A percentile compares a stretch with the other conserved stretches of the same genome.
Conservation (phyloP, 1,140 invertebrate species). For the Pseudomyrmex sp. region DNA sequence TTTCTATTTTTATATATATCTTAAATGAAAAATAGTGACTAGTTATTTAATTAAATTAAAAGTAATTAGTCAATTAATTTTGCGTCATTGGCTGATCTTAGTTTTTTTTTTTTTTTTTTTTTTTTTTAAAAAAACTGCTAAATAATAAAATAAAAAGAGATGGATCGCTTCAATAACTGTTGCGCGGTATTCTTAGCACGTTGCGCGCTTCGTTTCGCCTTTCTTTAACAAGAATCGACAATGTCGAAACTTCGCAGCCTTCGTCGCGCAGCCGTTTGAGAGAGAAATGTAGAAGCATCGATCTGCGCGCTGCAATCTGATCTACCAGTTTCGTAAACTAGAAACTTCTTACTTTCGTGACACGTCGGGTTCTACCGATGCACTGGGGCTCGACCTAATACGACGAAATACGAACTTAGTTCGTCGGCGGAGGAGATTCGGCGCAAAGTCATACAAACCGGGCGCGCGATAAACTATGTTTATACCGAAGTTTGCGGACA, state of each 20-base stretch:
- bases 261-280: slow-evolving; percentile 12
- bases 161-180: slow-evolving; percentile 25
- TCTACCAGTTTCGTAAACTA: slow-evolving; percentile 60
- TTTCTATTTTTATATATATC: not conserved
- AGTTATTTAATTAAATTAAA: too few species aligned
- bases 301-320: slow-evolving; percentile 50
- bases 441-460: slow-evolving; percentile 55
- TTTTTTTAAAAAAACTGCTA: not conserved
- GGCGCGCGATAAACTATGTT: slow-evolving; percentile 58
- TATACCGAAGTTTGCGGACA: slow-evolving; percentile 55
- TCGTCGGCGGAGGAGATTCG: slow-evolving; percentile 1
- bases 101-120: too few species aligned
- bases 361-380: slow-evolving; percentile 55
- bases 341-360: slow-evolving; percentile 58
- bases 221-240: slow-evolving; percentile 46
- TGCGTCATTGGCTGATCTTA: too few species aligned
- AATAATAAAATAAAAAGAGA: not conserved
- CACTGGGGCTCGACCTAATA: slow-evolving; percentile 52
- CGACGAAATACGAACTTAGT: slow-evolving; percentile 55
- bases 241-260: slow-evolving; percentile 46
- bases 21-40: too few species aligned
- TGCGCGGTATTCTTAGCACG: slow-evolving; percentile 48
- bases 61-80: too few species aligned
- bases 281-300: slow-evolving; percentile 52
- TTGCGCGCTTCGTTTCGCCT: slow-evolving; percentile 14